phyloP scores from a whole-genome alignment of 2,113 vertebrate genomes.

The Aix galericulata region DNA sequence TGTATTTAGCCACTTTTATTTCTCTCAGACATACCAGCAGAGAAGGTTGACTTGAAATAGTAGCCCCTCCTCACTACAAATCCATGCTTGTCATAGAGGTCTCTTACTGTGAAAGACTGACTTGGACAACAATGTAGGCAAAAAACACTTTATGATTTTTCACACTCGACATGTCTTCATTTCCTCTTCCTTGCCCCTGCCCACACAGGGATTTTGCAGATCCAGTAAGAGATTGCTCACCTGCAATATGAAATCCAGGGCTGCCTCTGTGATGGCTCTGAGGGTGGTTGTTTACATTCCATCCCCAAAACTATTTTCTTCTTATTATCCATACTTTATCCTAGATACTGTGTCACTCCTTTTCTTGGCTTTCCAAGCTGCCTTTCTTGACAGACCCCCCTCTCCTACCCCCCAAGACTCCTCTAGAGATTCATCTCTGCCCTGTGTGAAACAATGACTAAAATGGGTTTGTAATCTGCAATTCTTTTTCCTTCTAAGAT shows the following conservation, averaged over 20 bases:
- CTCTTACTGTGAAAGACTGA: neutral
- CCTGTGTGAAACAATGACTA: neutral
- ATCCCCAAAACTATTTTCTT: neutral
- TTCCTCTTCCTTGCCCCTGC: neutral
- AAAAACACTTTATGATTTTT: neutral
- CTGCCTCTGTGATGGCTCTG: neutral
- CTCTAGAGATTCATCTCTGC: neutral
- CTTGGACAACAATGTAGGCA: neutral
- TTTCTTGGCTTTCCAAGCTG: neutral
- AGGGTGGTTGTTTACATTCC: neutral
- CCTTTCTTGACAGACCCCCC: neutral
- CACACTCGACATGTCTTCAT: constrained; percentile 12
- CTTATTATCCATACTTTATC: neutral
- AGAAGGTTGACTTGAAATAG: neutral
- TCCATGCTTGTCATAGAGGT: neutral
- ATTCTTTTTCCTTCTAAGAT: neutral
- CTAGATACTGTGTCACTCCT: neutral
- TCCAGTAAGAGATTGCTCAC: constrained; percentile 13
- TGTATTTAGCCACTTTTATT: neutral
- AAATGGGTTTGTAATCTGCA: neutral
- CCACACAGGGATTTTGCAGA: neutral
- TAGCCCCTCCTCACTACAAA: neutral
- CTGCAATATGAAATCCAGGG: constrained; percentile 3
- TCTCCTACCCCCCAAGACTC: fast-evolving
- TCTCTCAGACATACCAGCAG: neutral